A percentile compares a stretch with the other conserved stretches of the same genome.
Evolutionary conservation across 2,888 invertebrate species (phyloP).

Genomic region (Nomada goodeniana): DNA sequence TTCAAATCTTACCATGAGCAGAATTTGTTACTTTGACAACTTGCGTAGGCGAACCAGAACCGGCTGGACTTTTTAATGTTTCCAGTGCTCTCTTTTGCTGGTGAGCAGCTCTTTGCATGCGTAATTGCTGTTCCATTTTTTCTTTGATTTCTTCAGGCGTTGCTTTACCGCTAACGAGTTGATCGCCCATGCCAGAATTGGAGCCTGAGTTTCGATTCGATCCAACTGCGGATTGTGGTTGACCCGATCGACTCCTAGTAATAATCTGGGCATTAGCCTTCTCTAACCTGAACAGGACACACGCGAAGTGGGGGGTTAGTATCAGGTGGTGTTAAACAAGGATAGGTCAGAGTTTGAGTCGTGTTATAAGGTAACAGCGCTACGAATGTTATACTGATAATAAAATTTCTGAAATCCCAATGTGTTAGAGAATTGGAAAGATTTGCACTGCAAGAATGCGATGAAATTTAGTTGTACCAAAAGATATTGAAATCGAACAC

Average conservation of each 20-base stretch:
- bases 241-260: slow-evolving; percentile 92
- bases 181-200: slow-evolving; percentile 73
- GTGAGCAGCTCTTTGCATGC: slow-evolving; percentile 94
- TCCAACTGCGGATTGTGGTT: slow-evolving; percentile 86
- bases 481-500: no score
- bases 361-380: slow-evolving; percentile 44
- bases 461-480: no score
- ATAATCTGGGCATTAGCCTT: slow-evolving; percentile 91
- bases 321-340: slow-evolving; percentile 77
- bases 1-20: slow-evolving; percentile 86
- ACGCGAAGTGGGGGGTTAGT: slow-evolving; percentile 83
- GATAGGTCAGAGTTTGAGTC: slow-evolving; percentile 69
- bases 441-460: background rate
- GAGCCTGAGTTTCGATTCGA: slow-evolving; percentile 76
- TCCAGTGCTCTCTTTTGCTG: slow-evolving; percentile 93
- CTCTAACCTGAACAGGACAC: slow-evolving; percentile 86
- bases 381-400: slow-evolving; percentile 12
- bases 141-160: slow-evolving; percentile 92
- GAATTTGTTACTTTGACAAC: slow-evolving; percentile 85
- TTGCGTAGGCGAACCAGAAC: slow-evolving; percentile 83
- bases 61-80: slow-evolving; percentile 81
- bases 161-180: slow-evolving; percentile 86
- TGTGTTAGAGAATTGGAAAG: background rate
- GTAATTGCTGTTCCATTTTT: slow-evolving; percentile 95
- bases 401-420: background rate